Conservation (phyloP, 2,113 vertebrate genomes). For the Triplophysa siluroides region DNA sequence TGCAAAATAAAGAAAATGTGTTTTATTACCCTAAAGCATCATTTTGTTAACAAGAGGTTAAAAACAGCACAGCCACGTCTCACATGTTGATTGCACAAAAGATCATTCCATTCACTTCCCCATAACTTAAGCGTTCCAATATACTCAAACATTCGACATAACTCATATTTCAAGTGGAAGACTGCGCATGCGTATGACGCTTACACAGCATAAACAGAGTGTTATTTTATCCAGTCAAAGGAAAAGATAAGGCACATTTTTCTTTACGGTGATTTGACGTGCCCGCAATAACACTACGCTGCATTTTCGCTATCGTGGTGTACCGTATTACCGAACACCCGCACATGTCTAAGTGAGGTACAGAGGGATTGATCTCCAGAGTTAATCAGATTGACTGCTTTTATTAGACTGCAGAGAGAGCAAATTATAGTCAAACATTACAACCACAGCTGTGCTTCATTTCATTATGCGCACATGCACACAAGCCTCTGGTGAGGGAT, state of each 20-base stretch:
- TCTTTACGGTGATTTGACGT: too few relatives aligned
- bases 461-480: constrained; percentile 23
- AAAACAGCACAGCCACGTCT: too few relatives aligned
- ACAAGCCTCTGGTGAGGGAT: constrained; percentile 26
- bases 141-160: neutral
- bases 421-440: constrained; percentile 37
- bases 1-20: neutral
- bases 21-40: too few relatives aligned
- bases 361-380: constrained; percentile 7
- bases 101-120: neutral
- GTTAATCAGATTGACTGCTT: constrained; percentile 24
- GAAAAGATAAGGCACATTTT: too few relatives aligned
- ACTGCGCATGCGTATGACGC: too few relatives aligned
- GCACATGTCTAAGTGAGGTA: neutral
- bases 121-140: neutral
- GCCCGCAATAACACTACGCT: too few relatives aligned
- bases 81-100: neutral
- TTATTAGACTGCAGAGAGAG: constrained; percentile 32
- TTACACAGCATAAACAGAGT: too few relatives aligned
- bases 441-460: constrained; percentile 30
- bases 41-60: neutral
- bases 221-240: too few relatives aligned
- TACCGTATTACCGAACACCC: neutral
- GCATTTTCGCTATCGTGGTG: too few relatives aligned
- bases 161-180: too few relatives aligned